A percentile compares a stretch with the other conserved stretches of the same genome.
These are phyloP conservation scores for Rhineura floridana DNA, from an alignment of 2,113 vertebrate genomes.

Conservation along the genomic window DNA sequence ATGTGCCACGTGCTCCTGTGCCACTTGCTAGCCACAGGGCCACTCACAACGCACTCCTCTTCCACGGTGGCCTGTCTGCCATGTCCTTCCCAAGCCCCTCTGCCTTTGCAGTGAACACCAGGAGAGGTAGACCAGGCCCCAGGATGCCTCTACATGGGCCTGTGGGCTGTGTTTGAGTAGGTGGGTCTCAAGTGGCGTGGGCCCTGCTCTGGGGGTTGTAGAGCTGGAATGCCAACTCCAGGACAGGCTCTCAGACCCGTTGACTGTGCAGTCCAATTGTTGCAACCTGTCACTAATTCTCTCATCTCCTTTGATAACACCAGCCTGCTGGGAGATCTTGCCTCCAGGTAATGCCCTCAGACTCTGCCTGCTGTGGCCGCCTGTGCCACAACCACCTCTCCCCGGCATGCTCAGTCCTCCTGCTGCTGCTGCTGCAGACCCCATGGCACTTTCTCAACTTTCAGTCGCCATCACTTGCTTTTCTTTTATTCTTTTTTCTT, in stretches of 20 bases:
- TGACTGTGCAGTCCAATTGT: fast-evolving
- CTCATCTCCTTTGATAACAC: conserved; percentile 68
- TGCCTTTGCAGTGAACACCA: too few relatives aligned
- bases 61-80: too few relatives aligned
- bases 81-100: too few relatives aligned
- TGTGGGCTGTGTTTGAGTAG: too few relatives aligned
- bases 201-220: background rate
- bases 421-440: background rate
- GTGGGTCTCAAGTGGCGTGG: background rate
- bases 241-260: background rate
- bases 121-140: too few relatives aligned
- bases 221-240: conserved; percentile 13
- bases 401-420: background rate
- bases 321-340: conserved; percentile 91
- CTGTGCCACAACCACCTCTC: background rate
- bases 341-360: conserved; percentile 85
- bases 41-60: background rate
- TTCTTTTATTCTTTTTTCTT: background rate
- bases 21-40: too few relatives aligned
- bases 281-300: conserved; percentile 55
- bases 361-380: conserved; percentile 2
- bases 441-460: fast-evolving
- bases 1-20: too few relatives aligned
- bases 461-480: background rate
- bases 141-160: too few relatives aligned